phyloP scores from a whole-genome alignment of 2,113 vertebrate genomes.

The Catharus minimus region DNA sequence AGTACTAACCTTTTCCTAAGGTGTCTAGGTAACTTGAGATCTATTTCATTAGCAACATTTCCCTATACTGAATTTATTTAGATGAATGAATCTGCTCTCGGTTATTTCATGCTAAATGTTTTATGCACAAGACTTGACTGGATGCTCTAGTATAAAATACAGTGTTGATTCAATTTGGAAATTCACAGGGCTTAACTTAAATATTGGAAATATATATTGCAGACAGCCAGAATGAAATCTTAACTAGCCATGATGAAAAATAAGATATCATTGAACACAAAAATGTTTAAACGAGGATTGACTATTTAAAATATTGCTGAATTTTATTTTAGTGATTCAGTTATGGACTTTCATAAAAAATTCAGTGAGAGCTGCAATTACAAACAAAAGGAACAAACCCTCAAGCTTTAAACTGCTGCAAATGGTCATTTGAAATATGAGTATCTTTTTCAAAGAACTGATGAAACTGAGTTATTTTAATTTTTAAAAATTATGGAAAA shows the following conservation, averaged over 20 bases:
- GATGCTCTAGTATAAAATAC: neutral
- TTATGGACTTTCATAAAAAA: neutral
- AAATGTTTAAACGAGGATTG: neutral
- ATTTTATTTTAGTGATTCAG: neutral
- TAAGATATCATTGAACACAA: neutral
- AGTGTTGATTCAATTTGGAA: neutral
- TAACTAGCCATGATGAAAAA: constrained; percentile 12
- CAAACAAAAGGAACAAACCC: neutral
- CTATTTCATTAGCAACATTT: constrained; percentile 48
- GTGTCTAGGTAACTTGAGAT: constrained; percentile 26
- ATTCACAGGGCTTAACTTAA: neutral
- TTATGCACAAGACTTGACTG: neutral
- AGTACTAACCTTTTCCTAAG: constrained; percentile 52
- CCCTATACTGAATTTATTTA: constrained; percentile 20
- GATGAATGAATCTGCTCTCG: neutral
- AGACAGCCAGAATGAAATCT: neutral
- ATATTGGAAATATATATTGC: neutral
- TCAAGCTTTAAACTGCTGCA: neutral
- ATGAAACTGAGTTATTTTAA: neutral
- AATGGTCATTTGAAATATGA: neutral
- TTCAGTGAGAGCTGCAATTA: neutral
- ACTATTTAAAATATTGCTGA: neutral
- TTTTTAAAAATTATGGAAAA: neutral
- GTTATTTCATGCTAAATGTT: neutral
- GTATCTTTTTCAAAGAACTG: neutral